Evolutionary conservation across 1,140 invertebrate genomes (phyloP), one percentile per base, ranked within the genome.

Genomic region (Doryteuthis pealeii): DNA sequence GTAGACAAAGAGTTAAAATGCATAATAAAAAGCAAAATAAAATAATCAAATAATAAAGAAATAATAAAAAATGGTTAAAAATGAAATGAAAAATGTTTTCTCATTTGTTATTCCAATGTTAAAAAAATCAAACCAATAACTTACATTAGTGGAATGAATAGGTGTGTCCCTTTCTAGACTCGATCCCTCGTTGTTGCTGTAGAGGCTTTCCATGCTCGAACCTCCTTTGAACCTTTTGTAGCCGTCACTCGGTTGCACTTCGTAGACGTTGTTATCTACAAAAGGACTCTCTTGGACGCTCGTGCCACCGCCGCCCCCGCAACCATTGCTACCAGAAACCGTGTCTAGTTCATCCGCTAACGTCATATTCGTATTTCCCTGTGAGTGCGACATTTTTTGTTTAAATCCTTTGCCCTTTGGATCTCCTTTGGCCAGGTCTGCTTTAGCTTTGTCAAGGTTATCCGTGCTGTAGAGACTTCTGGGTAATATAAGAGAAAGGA

Each of bases 191-290:
- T 62, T 62, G 54, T 62, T 28, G 54, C 54, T 62, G 54, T 62
- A 62, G 22, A 62, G 26, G 26, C 54, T 62, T 28, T 62, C 54
- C 54, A 62, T 62, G 54, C 54, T 62, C 26, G 54, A 62, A 62
- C 54, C 54, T 22, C 54, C 54, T 62, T 62, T 62, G 54, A 62
- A 62, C 26, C 54, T 62, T 62, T 62, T 62, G 54, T 62, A 62
- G 26, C 54, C 54, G 54, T 62, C 54, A n/a, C 26, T 62, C 22
- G 54, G 54, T 28, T 62, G 54, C 18, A 62, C 54, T 22, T 62
- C 54, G 26, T 62, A 62, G 54, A 62, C 54, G 26, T 28, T 62
- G 26, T 28, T 62, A 28, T 62, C 54, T 22, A 62, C 54, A 28
- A 62, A 62, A 22, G 54, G 54, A 62, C 54, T 62, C 26, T 62